A percentile compares a stretch with the other conserved stretches of the same genome.
Evolutionary conservation across 2,797 vertebrate species (phyloP).

Genomic region (Holocentrus rufus): DNA sequence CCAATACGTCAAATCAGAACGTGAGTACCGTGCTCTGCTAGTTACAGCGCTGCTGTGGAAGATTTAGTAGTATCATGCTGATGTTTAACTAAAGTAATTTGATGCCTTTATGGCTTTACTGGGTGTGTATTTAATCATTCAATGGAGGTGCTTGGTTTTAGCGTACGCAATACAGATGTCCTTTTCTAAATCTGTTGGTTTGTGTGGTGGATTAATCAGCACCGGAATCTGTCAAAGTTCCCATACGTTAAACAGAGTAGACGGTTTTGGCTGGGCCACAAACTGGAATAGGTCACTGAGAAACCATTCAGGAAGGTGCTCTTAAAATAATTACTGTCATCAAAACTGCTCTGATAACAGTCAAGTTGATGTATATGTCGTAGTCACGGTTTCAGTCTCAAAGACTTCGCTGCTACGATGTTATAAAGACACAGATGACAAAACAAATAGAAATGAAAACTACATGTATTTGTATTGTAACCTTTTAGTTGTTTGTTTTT

Average conservation of each 20-base stretch:
- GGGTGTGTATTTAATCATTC: background rate
- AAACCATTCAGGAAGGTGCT: too few species aligned
- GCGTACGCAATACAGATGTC: background rate
- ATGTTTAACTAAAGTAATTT: background rate
- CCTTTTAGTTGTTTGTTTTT: background rate
- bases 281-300: too few species aligned
- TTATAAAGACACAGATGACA: too few species aligned
- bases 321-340: too few species aligned
- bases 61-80: too few species aligned
- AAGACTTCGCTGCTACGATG: too few species aligned
- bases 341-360: background rate
- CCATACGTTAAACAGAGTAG: background rate
- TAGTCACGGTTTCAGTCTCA: too few species aligned
- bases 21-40: constrained; percentile 81
- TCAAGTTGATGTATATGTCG: too few species aligned
- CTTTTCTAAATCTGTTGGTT: too few species aligned
- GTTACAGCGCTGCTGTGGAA: background rate
- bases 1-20: constrained; percentile 98
- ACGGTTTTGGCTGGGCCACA: too few species aligned
- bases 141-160: background rate
- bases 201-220: background rate
- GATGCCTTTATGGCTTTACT: background rate
- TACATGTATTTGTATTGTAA: background rate
- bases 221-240: background rate
- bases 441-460: too few species aligned